Base-by-base conservation (phyloP, 2,113 vertebrate species). In the Tylochromis polylepis region DNA sequence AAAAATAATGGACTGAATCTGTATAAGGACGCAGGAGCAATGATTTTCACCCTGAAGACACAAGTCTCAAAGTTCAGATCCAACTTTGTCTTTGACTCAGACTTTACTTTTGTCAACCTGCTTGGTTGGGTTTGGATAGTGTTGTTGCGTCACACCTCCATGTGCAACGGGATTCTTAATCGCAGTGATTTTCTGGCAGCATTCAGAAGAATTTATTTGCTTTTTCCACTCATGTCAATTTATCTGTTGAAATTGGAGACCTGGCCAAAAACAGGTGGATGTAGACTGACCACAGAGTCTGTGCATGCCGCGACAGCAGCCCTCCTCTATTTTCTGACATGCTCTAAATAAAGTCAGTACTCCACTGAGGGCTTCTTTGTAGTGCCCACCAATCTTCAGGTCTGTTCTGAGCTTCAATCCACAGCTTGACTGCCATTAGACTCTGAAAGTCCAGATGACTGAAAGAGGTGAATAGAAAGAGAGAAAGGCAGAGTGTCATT, bases 371-470 rank as follows among this genome's bases (percentile, higher is more conserved):
- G 2, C 46, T 34, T 51, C 27, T 31, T 31, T 77, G 43, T 31
- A 31, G 72, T 31, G 15, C 12, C 16, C 72, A 75, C 22, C 20
- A 49, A 77, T 31, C 24, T 31, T 29, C 43, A 77, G 70, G 43
- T 77, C 70, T 51, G 24, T 11, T 46, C 51, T 55, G n/a, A 22
- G 27, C 49, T 81, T 89, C 81, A 16, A n/a, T 72, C 5, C 80
- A 80, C 81, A 55, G 82, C 81, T 82, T 60, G 87, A 82, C 87
- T 87, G 18, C 84, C 59, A 41, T 88, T 36, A 87, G 53, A 72
- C 27, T 3, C 55, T 67, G 77, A 51, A 11, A 29, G 62, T 84
- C 22, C 43, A 2, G 59, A 38, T 41, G 41, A 78, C 20, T 89
- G 81, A 86, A 59, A 1, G 90, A 87, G 78, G 55, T 24, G 20